These are phyloP conservation scores for Noctua fimbriata DNA, from an alignment of 2,888 invertebrate genomes.

Conservation along the genomic window DNA sequence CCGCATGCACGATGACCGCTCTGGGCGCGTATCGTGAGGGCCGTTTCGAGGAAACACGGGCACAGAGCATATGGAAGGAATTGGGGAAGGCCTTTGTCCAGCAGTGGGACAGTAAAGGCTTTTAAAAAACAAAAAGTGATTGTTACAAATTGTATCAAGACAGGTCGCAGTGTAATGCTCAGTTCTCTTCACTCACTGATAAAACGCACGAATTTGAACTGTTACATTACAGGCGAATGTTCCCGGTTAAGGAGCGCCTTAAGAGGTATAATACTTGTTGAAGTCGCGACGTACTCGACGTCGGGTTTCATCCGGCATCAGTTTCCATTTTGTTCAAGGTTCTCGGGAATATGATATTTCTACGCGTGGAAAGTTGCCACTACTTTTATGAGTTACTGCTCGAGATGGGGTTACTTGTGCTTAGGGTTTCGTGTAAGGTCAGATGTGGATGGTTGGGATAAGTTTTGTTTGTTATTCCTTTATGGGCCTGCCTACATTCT, in stretches of 20 bases:
- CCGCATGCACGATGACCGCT: too few relatives aligned
- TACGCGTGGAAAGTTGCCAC: constrained; percentile 20
- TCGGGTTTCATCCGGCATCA: constrained; percentile 48
- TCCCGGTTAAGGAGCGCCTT: background rate
- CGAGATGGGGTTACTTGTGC: constrained; percentile 23
- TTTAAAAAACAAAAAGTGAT: background rate
- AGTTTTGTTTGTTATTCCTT: constrained; percentile 12
- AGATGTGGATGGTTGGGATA: background rate
- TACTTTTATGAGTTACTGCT: constrained; percentile 26
- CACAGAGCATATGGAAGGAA: too few relatives aligned
- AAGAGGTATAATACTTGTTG: constrained; percentile 43
- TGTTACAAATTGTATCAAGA: background rate
- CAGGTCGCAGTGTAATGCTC: background rate
- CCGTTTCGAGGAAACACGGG: too few relatives aligned
- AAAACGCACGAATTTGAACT: background rate
- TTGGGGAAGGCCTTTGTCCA: too few relatives aligned
- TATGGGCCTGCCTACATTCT: background rate
- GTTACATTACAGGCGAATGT: background rate
- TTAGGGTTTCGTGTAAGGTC: constrained; percentile 15
- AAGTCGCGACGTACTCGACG: constrained; percentile 22
- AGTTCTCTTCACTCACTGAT: background rate
- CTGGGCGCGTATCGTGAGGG: too few relatives aligned
- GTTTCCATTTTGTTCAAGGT: constrained; percentile 43
- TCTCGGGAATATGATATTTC: constrained; percentile 46
- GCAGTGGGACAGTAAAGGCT: too few relatives aligned